phyloP scores from a whole-genome alignment of 2,888 invertebrate species.

The Drosophila cracens region DNA sequence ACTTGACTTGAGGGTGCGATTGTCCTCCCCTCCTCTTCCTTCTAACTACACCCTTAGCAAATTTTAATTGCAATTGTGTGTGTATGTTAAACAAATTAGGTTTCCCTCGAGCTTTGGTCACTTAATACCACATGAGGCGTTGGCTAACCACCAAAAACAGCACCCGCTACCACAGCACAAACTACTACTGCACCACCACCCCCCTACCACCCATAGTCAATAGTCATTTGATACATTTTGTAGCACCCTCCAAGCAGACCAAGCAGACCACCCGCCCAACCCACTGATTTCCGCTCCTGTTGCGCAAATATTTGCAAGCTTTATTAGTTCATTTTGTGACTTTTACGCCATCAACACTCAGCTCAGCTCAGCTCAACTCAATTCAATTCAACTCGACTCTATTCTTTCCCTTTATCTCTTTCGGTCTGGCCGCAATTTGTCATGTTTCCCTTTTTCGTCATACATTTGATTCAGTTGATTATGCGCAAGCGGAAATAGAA shows the following conservation, averaged over 20 bases:
- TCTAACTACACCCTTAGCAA: constrained; percentile 50
- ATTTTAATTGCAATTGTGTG: constrained; percentile 62
- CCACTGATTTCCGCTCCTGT: constrained; percentile 42
- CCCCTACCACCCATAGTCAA: constrained; percentile 3
- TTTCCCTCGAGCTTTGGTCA: constrained; percentile 59
- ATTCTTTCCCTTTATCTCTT: constrained; percentile 9
- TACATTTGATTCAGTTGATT: constrained; percentile 57
- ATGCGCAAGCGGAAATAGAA: constrained; percentile 38
- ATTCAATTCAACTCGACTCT: background rate
- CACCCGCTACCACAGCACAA: constrained; percentile 37
- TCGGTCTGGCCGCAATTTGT: constrained; percentile 48
- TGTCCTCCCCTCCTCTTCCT: background rate
- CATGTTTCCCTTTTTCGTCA: constrained; percentile 34
- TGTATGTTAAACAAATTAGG: constrained; percentile 69
- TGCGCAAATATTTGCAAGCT: constrained; percentile 71
- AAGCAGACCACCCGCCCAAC: constrained; percentile 21
- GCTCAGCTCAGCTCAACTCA: constrained; percentile 2
- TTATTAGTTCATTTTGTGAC: constrained; percentile 68
- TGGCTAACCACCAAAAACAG: constrained; percentile 63
- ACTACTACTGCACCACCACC: background rate
- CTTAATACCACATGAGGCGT: constrained; percentile 40
- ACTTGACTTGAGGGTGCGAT: constrained; percentile 59
- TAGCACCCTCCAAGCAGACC: background rate
- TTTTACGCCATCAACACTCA: constrained; percentile 47
- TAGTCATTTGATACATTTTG: constrained; percentile 65